Evolutionary conservation across 2,113 vertebrate species (phyloP).

Genomic region (Psephotus haematonotus): DNA sequence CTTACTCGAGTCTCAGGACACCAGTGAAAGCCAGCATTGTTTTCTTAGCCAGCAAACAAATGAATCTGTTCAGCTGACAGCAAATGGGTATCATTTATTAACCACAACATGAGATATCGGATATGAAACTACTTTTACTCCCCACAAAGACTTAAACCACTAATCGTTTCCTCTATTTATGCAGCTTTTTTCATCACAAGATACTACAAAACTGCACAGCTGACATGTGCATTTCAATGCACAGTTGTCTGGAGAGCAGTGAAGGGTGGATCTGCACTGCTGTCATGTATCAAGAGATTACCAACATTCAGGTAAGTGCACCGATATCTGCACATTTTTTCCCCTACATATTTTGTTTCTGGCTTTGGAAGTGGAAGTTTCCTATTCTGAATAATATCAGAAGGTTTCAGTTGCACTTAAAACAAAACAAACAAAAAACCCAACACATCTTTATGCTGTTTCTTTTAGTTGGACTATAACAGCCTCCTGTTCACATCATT

Average conservation of each 20-base stretch:
- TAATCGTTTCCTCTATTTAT: not conserved
- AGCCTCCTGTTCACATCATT: not conserved
- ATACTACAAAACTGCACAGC: not conserved
- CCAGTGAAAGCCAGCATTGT: not conserved
- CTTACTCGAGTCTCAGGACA: not conserved
- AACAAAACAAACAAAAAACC: not conserved
- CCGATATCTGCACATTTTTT: rapidly evolving
- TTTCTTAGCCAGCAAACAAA: not conserved
- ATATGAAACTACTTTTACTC: not conserved
- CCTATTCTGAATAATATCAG: not conserved
- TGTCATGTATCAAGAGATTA: not conserved
- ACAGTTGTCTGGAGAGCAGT: not conserved
- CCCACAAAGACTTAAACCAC: not conserved
- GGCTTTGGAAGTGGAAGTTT: not conserved
- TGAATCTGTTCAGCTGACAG: not conserved
- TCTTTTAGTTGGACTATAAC: not conserved
- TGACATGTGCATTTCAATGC: not conserved
- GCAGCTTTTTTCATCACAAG: not conserved
- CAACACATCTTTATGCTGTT: not conserved
- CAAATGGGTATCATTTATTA: not conserved
- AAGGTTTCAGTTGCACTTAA: not conserved
- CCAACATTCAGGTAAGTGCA: no score
- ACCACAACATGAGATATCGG: not conserved
- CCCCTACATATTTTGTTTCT: not conserved
- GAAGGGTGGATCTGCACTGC: not conserved